Evolutionary conservation across 2,888 invertebrate species (phyloP).

Genomic region (Phrixothrix hirtus): DNA sequence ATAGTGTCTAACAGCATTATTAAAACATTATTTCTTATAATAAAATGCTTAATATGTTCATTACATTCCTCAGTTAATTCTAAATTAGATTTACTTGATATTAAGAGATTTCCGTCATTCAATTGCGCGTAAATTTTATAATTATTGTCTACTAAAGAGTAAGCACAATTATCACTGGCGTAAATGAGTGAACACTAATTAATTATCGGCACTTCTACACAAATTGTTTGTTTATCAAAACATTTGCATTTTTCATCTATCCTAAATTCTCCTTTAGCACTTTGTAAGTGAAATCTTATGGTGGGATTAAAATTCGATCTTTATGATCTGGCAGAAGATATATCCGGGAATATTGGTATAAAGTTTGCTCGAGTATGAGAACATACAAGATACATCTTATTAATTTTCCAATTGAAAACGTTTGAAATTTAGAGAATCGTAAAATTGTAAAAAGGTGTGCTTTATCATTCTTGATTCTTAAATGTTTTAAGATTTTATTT

Average conservation of each 20-base stretch:
- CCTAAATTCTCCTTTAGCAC: constrained; percentile 15
- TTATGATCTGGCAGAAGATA: constrained; percentile 20
- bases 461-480: constrained; percentile 5
- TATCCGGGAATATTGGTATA: constrained; percentile 15
- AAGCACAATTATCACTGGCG: constrained; percentile 3
- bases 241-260: too few relatives aligned
- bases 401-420: constrained; percentile 1
- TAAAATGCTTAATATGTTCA: constrained; percentile 3
- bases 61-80: constrained; percentile 5
- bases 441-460: constrained; percentile 13
- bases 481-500: constrained; percentile 1
- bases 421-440: constrained; percentile 16
- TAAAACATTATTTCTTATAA: constrained; percentile 9
- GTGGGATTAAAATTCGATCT: constrained; percentile 19
- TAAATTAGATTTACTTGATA: constrained; percentile 1
- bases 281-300: constrained; percentile 17
- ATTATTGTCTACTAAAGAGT: constrained; percentile 9
- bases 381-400: constrained; percentile 19
- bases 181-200: constrained; percentile 4
- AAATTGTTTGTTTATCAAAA: constrained; percentile 5
- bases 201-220: constrained; percentile 1
- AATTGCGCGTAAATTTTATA: constrained; percentile 11
- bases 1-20: too few relatives aligned
- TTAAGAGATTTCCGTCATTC: constrained; percentile 4
- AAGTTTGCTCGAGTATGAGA: constrained; percentile 19